These are phyloP conservation scores for Chaetodon trifascialis DNA, from an alignment of 2,113 vertebrate genomes.

Conservation along the genomic window DNA sequence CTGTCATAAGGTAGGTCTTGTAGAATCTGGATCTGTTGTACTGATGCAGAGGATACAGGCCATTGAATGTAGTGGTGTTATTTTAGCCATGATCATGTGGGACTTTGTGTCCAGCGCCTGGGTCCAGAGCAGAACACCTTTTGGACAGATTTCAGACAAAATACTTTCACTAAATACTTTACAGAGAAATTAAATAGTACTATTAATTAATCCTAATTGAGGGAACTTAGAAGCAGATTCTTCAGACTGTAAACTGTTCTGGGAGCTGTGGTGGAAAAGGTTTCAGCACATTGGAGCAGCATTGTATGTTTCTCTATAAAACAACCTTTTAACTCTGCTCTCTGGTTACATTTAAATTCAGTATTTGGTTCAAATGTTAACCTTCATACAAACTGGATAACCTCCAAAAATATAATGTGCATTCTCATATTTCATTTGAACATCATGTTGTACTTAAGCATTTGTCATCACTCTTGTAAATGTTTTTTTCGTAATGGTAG, in stretches of 20 bases:
- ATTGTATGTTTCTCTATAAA: too few species aligned
- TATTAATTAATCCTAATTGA: background rate
- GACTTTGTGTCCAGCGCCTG: background rate
- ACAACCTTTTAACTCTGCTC: too few species aligned
- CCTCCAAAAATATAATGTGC: too few species aligned
- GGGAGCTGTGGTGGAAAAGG: too few species aligned
- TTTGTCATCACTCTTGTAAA: too few species aligned
- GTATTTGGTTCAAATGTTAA: too few species aligned
- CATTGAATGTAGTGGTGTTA: background rate
- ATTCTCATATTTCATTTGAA: too few species aligned
- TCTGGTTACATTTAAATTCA: too few species aligned
- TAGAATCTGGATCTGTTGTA: background rate
- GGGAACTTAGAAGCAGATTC: background rate
- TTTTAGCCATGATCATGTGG: slow-evolving; percentile 14
- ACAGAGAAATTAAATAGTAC: background rate
- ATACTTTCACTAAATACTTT: background rate
- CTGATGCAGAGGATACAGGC: background rate
- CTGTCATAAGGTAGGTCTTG: background rate
- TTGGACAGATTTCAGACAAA: background rate
- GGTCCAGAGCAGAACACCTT: background rate
- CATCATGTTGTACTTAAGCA: too few species aligned
- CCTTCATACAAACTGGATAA: too few species aligned
- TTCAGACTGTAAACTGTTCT: background rate
- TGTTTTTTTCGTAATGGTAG: too few species aligned
- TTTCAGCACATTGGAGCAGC: too few species aligned